Base-by-base conservation (phyloP, 2,888 invertebrate species). In the Tholera decimalis region DNA sequence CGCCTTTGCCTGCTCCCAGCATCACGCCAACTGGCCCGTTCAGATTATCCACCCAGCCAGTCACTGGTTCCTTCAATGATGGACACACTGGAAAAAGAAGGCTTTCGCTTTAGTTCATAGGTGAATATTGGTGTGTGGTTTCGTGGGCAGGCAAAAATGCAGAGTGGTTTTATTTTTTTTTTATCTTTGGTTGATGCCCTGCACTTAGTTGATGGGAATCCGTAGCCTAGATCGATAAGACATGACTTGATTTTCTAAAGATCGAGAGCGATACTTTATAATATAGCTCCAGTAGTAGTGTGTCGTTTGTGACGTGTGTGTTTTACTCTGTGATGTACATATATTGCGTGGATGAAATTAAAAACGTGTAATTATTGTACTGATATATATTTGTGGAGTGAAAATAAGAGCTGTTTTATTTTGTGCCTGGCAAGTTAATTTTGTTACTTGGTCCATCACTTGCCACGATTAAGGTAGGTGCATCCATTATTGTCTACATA, bases 21-120 rank as follows among this genome's bases (percentile, higher is more conserved):
- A 98, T 95, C 1, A 98, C 93, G 0, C 98, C 98, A 56, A 98
- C 97, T 0, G 98, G 98, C 0, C 99, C 99, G 89, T 99, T 99
- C 39, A 98, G 96, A 89, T 97, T 99, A 90, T 99, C 99, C 75
- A 99, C 98, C 99, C 99, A 99, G 5, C 99, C 99, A 18, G 97
- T 96, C 11, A 97, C 66, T 0, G 98, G 98, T 79, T 98, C 98
- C 47, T 86, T 85, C 30, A 93, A 91, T 9, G 97, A 43, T 1
- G 95, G 95, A 61, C 91, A 90, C 4, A 95, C 95, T 95, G 85
- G 2, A 93, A 53, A 47, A 15, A 24, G n/a, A 20, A 39, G 8
- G 0, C 8, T 0, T 18, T 39, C 18, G 18, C 9, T 39, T 39
- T 18, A n/a, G 18, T n/a, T n/a, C n/a, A n/a, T n/a, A n/a, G n/a